Conservation (phyloP, 2,113 vertebrate species). For the Miniopterus natalensis region DNA sequence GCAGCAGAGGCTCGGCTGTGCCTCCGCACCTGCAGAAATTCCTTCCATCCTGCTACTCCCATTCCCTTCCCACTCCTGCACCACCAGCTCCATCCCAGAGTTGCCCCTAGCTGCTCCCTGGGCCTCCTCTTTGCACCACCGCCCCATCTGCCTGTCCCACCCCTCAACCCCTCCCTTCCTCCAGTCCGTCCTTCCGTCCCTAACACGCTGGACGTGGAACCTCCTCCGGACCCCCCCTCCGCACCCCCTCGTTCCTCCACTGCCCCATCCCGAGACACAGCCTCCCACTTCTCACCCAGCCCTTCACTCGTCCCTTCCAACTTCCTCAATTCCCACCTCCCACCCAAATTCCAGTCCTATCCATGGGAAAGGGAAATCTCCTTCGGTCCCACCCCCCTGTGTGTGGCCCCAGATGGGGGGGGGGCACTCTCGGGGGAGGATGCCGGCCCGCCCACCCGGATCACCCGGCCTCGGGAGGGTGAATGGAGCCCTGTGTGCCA, state of each 20-base stretch:
- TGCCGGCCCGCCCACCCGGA: neutral
- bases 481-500: slow-evolving; percentile 9
- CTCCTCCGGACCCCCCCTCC: neutral
- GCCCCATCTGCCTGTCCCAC: neutral
- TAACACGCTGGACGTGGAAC: neutral
- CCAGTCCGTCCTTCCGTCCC: neutral
- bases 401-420: neutral
- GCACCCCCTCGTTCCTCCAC: fast-evolving
- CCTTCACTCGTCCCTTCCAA: neutral
- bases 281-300: neutral
- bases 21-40: neutral
- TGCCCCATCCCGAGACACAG: neutral
- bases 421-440: neutral
- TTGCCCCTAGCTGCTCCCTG: neutral
- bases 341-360: slow-evolving; percentile 57
- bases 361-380: slow-evolving; percentile 11
- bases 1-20: neutral
- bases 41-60: neutral
- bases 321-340: slow-evolving; percentile 66
- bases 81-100: neutral
- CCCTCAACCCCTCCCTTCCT: neutral
- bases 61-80: neutral
- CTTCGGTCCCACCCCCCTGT: neutral
- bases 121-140: neutral
- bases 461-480: neutral